Evolutionary conservation across 1,140 invertebrate genomes (phyloP), one percentile per base, ranked within the genome.

Genomic region (Drosophila murphyi): DNA sequence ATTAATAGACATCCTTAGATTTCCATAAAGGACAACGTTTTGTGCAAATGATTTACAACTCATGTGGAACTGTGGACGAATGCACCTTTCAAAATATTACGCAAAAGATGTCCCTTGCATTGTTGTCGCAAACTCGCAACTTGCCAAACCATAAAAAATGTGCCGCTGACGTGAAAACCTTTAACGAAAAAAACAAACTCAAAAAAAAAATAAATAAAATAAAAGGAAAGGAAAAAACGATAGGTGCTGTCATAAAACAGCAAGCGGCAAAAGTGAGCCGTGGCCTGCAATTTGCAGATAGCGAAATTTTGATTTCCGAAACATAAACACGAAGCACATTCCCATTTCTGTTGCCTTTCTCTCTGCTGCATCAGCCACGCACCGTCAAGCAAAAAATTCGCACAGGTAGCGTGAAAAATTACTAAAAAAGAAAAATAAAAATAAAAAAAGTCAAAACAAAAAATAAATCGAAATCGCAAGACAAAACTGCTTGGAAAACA

Each of bases 381-480:
- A 87, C 80, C 59, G 72, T 65, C 80, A 72, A 69, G 76, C 62
- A 79, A 91, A 91, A 91, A 91, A 91, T 91, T 78, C 43, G 72
- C 81, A 91, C 90, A 91, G 90, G 90, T 91, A 91, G 90, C 90
- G 69, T 90, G 72, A 57, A 91, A 90, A 91, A 91, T 91, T 79
- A 72, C 31, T 70, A 80, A 85, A 82, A 91, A 83, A 76, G 50
- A 62, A 61, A 20, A 59, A 32, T 32, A 68, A 57, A 45, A 47
- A 45, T 72, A 72, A 50, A 57, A 39, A 56, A 50, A 54, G 37
- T 34, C 69, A 39, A 64, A 60, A 34, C 37, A 50, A 45, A 47
- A 56, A 34, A 29, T 55, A 54, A 59, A 68, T 28, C 47, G 28
- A 76, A 79, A 71, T 76, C 4, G 10, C 10, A 48, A 78, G 31